A percentile compares a stretch with the other conserved stretches of the same genome.
These are phyloP conservation scores for Rhinella marina DNA, from an alignment of 2,797 vertebrate genomes.

Conservation along the genomic window DNA sequence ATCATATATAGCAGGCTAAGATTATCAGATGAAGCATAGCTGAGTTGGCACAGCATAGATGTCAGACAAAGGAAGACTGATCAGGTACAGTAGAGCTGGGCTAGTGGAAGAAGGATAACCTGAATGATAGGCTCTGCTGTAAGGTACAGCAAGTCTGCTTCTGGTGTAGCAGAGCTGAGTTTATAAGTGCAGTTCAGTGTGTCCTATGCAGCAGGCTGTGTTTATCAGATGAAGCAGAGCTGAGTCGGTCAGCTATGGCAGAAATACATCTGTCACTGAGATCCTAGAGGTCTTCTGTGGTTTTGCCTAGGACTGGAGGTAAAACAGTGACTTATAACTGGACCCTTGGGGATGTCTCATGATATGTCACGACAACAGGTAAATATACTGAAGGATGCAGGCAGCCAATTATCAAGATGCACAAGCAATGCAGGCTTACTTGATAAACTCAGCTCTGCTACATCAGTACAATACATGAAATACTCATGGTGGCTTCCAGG, in stretches of 20 bases:
- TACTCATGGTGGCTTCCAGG: not conserved
- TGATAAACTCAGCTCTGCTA: constrained; percentile 13
- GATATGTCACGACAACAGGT: not conserved
- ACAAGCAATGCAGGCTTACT: not conserved
- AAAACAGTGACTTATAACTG: no score
- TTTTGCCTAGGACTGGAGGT: not conserved
- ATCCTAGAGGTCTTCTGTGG: not conserved
- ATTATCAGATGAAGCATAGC: not conserved
- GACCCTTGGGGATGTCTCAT: no score
- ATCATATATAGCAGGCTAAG: no score
- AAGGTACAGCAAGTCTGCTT: not conserved
- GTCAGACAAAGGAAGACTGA: not conserved
- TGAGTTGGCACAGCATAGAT: not conserved
- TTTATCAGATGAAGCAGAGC: not conserved
- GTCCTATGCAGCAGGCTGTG: no score
- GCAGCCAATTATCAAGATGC: not conserved
- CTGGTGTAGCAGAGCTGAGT: not conserved
- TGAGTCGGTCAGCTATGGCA: not conserved
- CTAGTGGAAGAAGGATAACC: not conserved
- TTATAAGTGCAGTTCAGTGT: not conserved
- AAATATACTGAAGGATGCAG: not conserved
- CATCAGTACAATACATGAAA: not conserved
- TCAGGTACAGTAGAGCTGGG: not conserved
- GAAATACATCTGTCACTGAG: no score
- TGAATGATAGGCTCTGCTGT: not conserved